Percentiles rank a stretch among this genome's conserved stretches.
Evolutionary conservation across 2,797 vertebrate genomes (phyloP).

Genomic region (Aeoliscus strigatus): DNA sequence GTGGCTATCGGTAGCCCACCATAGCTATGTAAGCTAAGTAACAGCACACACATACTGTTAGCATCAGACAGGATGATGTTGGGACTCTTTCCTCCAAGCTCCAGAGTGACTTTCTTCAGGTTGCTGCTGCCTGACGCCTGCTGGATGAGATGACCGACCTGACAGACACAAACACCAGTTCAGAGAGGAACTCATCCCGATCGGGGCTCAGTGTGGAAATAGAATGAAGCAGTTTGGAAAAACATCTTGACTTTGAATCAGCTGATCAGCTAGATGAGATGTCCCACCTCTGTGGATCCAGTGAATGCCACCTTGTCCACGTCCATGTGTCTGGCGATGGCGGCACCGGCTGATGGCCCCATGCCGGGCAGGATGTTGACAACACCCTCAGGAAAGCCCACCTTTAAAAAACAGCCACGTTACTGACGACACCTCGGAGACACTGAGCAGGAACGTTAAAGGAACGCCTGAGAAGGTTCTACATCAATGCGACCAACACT

Average conservation of each 20-base stretch:
- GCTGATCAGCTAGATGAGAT: too few species aligned
- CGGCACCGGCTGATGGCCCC: constrained; percentile 91
- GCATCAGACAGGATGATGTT: constrained; percentile 94
- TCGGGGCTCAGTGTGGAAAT: too few species aligned
- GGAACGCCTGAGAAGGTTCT: too few species aligned
- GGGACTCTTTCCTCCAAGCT: constrained; percentile 95
- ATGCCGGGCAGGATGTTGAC: constrained; percentile 99
- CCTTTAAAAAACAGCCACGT: constrained; percentile 94
- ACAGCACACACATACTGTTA: constrained; percentile 85
- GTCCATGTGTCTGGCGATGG: constrained; percentile 91
- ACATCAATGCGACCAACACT: too few species aligned
- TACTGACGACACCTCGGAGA: too few species aligned
- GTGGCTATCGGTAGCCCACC: too few species aligned
- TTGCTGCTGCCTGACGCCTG: constrained; percentile 88
- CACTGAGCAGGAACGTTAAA: too few species aligned
- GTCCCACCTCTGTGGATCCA: constrained; percentile 97
- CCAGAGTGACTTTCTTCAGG: constrained; percentile 92
- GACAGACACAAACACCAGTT: constrained; percentile 1
- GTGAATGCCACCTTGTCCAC: constrained; percentile 99
- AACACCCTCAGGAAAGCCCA: constrained; percentile 98
- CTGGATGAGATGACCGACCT: constrained; percentile 93
- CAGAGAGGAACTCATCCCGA: too few species aligned
- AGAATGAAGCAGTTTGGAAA: too few species aligned
- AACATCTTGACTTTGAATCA: too few species aligned
- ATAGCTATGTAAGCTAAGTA: too few species aligned